Conservation (phyloP, 2,888 invertebrate genomes). For the Allygus modestus region DNA sequence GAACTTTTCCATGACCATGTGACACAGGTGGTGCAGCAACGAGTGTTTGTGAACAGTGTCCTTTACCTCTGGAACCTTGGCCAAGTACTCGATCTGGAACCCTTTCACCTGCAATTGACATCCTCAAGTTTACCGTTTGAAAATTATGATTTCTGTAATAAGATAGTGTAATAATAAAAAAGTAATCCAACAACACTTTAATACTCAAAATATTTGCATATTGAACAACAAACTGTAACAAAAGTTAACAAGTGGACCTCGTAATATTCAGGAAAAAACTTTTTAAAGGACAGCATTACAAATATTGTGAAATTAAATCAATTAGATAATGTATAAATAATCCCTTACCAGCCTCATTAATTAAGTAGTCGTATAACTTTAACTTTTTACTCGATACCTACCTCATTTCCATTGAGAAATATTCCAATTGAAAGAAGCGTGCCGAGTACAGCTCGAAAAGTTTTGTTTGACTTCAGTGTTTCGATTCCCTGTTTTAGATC, state of each 20-base stretch:
- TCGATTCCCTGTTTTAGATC: conserved; percentile 98
- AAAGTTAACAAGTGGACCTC: too few relatives aligned
- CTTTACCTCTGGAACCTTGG: conserved; percentile 98
- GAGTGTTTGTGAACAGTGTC: conserved; percentile 99
- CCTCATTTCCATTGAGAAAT: conserved; percentile 74
- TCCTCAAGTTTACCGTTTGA: too few relatives aligned
- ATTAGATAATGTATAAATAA: too few relatives aligned
- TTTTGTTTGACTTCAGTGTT: conserved; percentile 92
- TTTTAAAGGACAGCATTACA: too few relatives aligned
- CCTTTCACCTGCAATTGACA: conserved; percentile 88
- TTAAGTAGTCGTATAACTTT: too few relatives aligned
- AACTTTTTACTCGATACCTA: conserved; percentile 69
- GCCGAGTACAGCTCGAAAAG: conserved; percentile 96
- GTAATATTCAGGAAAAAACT: too few relatives aligned
- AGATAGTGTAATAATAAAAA: not conserved
- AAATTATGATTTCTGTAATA: conserved; percentile 46
- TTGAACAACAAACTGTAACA: too few relatives aligned
- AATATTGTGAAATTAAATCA: too few relatives aligned
- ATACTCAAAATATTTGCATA: too few relatives aligned
- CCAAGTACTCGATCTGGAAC: conserved; percentile 97
- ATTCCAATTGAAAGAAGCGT: conserved; percentile 92
- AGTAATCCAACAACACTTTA: too few relatives aligned
- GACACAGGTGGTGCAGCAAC: conserved; percentile 96
- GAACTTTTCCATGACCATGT: conserved; percentile 98
- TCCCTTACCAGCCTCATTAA: too few relatives aligned